Conservation (phyloP, 2,888 invertebrate genomes). For the Emmelina monodactyla region DNA sequence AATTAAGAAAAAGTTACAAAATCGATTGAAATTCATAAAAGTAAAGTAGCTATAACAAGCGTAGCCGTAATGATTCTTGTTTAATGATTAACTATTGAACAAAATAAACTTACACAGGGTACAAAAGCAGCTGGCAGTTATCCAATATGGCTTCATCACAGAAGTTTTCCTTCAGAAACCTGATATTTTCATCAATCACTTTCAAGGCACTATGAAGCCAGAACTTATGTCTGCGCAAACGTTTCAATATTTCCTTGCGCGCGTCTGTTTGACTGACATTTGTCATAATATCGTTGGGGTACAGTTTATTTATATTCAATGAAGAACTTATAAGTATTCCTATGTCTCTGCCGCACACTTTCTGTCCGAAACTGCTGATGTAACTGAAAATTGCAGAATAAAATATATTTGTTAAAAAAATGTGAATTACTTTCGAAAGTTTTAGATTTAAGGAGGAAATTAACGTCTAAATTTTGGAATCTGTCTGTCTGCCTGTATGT, state of each 20-base stretch:
- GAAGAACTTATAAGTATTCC: constrained; percentile 35
- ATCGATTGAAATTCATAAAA: too few species aligned
- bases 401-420: too few species aligned
- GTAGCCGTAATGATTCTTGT: too few species aligned
- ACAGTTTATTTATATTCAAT: constrained; percentile 17
- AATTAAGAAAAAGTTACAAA: too few species aligned
- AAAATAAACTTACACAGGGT: constrained; percentile 68
- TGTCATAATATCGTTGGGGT: constrained; percentile 2
- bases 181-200: constrained; percentile 66
- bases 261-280: constrained; percentile 11
- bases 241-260: constrained; percentile 20
- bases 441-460: too few species aligned
- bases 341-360: constrained; percentile 46
- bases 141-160: constrained; percentile 58
- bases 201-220: constrained; percentile 69
- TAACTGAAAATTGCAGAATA: constrained; percentile 38
- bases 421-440: too few species aligned
- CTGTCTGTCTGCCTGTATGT: too few species aligned
- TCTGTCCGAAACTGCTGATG: constrained; percentile 64
- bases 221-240: constrained; percentile 68
- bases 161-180: constrained; percentile 63
- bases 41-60: too few species aligned
- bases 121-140: constrained; percentile 72
- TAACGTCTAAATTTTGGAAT: too few species aligned
- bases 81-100: too few species aligned